A percentile compares a stretch with the other conserved stretches of the same genome.
Evolutionary conservation across 2,113 vertebrate genomes (phyloP).

Genomic region (Aldabrachelys gigantea): DNA sequence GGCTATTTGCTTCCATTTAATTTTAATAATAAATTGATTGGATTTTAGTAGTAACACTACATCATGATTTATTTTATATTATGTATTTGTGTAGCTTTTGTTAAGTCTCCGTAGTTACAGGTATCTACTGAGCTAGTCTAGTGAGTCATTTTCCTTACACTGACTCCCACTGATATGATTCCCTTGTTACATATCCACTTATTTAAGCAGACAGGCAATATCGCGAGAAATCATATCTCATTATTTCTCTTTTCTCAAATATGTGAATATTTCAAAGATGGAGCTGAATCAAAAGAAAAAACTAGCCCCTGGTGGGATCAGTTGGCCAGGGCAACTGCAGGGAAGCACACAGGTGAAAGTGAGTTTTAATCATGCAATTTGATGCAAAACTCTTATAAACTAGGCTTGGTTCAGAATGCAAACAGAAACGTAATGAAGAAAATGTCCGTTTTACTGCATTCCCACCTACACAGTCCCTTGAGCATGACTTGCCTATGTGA

Average conservation of each 20-base stretch:
- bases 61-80: slow-evolving; percentile 37
- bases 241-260: slow-evolving; percentile 59
- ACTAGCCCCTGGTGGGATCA: not conserved
- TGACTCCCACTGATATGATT: slow-evolving; percentile 50
- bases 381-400: slow-evolving; percentile 25
- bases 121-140: slow-evolving; percentile 35
- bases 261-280: slow-evolving; percentile 21
- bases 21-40: slow-evolving; percentile 2
- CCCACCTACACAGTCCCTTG: not conserved
- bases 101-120: slow-evolving; percentile 34
- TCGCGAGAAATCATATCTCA: slow-evolving; percentile 64
- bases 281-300: slow-evolving; percentile 38
- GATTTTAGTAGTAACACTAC: slow-evolving; percentile 31
- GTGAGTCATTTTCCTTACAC: slow-evolving; percentile 66
- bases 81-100: slow-evolving; percentile 51
- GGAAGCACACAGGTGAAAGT: slow-evolving; percentile 6
- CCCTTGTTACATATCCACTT: slow-evolving; percentile 42
- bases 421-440: not conserved
- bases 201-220: slow-evolving; percentile 60
- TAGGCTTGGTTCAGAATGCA: not conserved
- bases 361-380: slow-evolving; percentile 23
- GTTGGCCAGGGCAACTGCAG: not conserved
- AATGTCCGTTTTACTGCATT: not conserved
- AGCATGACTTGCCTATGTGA: not conserved
- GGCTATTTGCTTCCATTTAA: slow-evolving; percentile 1